Evolutionary conservation across 2,113 vertebrate species (phyloP), one percentile per base, ranked within the genome.

Genomic region (Periophthalmus modestus): DNA sequence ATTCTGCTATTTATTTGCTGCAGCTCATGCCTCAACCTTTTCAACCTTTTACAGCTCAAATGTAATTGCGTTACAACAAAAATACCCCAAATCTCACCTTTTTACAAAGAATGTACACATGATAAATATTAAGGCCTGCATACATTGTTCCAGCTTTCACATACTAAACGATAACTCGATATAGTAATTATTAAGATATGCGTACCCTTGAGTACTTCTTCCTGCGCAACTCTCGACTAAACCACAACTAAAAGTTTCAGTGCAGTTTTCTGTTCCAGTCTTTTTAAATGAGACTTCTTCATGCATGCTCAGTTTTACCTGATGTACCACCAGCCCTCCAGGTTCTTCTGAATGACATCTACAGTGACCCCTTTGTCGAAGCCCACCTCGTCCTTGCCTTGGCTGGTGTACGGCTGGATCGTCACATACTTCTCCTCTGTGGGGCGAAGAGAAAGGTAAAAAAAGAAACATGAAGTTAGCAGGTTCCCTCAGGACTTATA

Each of bases 321-420:
- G 92, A 99, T 96, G 87, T 96, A 99, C 98, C 98, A 99, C 98
- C 98, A 99, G 92, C 98, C 98, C 91, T 99, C 97, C 92, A 99
- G 87, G 89, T 99, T 99, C 95, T 98, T 99, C 74, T 98, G 97
- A 92, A 99, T 97, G 90, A 99, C 98, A 93, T 99, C 98, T 95
- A 99, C 97, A 11, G 95, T 98, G 91, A 96, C 97, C n/a, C 97
- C 98, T 85, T 97, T 99, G 77, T 99, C 97, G 78, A 99, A 98
- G 84, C 95, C 96, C 78, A 99, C 97, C 90, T 99, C 98, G 36
- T 99, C 98, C 88, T 98, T 97, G 77, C 97, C 96, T 71, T 99
- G 97, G 88, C 96, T 97, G 94, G 82, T 74, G 21, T 99, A 98
- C 0, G 97, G 93, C 93, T 98, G 97, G 76, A 97, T 91, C 0